A percentile compares a stretch with the other conserved stretches of the same genome.
Evolutionary conservation across 2,888 invertebrate genomes (phyloP).

Genomic region (Limnephilus rhombicus): DNA sequence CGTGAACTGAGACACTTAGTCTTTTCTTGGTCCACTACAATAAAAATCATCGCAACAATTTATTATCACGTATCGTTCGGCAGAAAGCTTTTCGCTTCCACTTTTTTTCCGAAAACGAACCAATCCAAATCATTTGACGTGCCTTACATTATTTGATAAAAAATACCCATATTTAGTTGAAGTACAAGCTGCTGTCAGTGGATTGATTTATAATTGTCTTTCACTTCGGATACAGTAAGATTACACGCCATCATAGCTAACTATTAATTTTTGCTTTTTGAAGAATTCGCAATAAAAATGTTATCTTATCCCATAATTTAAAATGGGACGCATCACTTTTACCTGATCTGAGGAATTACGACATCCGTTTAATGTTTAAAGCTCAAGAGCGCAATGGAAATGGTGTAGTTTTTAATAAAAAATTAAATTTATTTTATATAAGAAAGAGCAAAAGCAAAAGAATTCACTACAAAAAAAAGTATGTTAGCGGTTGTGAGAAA

Average conservation of each 20-base stretch:
- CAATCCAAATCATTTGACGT: not conserved
- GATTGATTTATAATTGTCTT: not conserved
- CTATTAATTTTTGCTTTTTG: not conserved
- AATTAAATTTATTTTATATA: not conserved
- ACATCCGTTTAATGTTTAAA: not conserved
- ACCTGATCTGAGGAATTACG: slow-evolving; percentile 3
- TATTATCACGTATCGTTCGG: not conserved
- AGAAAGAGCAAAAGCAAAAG: not conserved
- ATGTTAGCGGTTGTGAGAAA: not conserved
- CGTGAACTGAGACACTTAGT: too few species aligned
- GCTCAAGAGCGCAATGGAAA: not conserved
- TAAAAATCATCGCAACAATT: too few species aligned
- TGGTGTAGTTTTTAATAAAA: not conserved
- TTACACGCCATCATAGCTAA: not conserved
- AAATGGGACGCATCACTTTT: not conserved
- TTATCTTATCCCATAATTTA: not conserved
- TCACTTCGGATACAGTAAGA: not conserved
- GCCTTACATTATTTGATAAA: not conserved
- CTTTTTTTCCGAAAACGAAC: not conserved
- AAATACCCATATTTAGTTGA: not conserved
- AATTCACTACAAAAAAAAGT: too few species aligned
- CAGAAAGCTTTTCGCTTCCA: not conserved
- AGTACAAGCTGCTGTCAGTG: not conserved
- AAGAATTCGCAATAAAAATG: not conserved
- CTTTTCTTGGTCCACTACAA: too few species aligned